Evolutionary conservation across 1,140 invertebrate species (phyloP).

Genomic region (Scaptomyza pallida): DNA sequence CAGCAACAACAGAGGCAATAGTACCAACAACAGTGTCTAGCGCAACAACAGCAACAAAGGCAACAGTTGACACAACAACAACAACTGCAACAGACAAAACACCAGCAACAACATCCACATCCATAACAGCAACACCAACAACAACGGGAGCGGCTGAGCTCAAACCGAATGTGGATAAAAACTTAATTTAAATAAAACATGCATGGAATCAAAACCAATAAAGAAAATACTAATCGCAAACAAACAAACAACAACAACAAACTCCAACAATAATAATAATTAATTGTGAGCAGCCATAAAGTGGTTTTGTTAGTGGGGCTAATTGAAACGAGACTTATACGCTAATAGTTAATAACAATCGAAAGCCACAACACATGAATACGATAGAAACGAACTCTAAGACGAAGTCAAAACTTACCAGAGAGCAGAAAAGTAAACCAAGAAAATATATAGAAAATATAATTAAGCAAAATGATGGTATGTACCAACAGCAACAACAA

Average conservation of each 20-base stretch:
- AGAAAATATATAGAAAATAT: slow-evolving; percentile 26
- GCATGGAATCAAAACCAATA: slow-evolving; percentile 34
- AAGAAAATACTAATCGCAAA: slow-evolving; percentile 44
- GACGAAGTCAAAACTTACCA: slow-evolving; percentile 26
- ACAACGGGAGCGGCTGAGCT: slow-evolving; percentile 52
- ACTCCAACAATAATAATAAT: slow-evolving; percentile 37
- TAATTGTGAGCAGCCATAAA: slow-evolving; percentile 54
- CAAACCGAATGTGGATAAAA: slow-evolving; percentile 59
- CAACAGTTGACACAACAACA: slow-evolving; percentile 26
- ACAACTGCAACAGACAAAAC: slow-evolving; percentile 11
- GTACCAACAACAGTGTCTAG: slow-evolving; percentile 1
- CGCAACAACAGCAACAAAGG: slow-evolving; percentile 14
- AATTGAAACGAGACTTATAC: slow-evolving; percentile 67
- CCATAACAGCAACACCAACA: slow-evolving; percentile 31
- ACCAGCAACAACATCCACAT: slow-evolving; percentile 20
- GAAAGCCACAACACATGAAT: slow-evolving; percentile 20
- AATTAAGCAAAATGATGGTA: slow-evolving; percentile 36
- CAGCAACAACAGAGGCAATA: slow-evolving; percentile 21
- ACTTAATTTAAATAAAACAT: slow-evolving; percentile 63
- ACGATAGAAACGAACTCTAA: slow-evolving; percentile 31
- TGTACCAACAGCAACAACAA: slow-evolving; percentile 16
- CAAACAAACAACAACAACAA: slow-evolving; percentile 25
- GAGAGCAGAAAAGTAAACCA: slow-evolving; percentile 10
- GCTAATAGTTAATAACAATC: slow-evolving; percentile 62
- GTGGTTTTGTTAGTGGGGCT: slow-evolving; percentile 13